phyloP scores from a whole-genome alignment of 2,888 invertebrate genomes.

The Diaphora mendica region DNA sequence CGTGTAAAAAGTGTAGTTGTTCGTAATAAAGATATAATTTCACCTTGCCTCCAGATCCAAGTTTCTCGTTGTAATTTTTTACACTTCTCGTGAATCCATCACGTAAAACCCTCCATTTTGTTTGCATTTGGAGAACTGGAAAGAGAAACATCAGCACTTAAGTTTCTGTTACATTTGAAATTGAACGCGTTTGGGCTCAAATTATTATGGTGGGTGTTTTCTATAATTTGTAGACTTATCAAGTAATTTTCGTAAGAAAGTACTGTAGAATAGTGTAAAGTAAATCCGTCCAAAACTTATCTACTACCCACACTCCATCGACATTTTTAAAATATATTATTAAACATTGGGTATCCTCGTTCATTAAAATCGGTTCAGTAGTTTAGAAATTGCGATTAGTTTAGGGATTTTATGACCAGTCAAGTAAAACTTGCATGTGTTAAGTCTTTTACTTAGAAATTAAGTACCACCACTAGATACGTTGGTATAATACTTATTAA shows the following conservation, averaged over 20 bases:
- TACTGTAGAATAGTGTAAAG: background rate
- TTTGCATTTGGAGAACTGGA: slow-evolving; percentile 16
- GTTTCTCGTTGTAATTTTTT: slow-evolving; percentile 19
- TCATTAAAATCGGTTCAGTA: no score
- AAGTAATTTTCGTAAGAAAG: background rate
- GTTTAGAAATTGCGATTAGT: no score
- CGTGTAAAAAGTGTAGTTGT: slow-evolving; percentile 18
- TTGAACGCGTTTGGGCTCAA: background rate
- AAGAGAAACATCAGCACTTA: background rate
- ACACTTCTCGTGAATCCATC: slow-evolving; percentile 22
- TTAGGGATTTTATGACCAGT: no score
- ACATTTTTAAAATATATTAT: no score
- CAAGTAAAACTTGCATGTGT: no score
- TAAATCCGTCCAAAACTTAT: background rate
- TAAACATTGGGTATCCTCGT: no score
- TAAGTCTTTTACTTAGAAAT: no score
- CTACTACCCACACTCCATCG: background rate
- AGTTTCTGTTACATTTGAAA: background rate
- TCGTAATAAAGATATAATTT: slow-evolving; percentile 16
- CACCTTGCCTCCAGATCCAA: background rate
- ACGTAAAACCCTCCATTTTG: slow-evolving; percentile 20
- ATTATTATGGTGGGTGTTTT: background rate
- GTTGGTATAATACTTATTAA: no score
- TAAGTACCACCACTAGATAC: no score
- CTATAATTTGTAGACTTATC: background rate